These are phyloP conservation scores for Catagonus wagneri DNA, from an alignment of 2,113 vertebrate genomes.

Conservation along the genomic window DNA sequence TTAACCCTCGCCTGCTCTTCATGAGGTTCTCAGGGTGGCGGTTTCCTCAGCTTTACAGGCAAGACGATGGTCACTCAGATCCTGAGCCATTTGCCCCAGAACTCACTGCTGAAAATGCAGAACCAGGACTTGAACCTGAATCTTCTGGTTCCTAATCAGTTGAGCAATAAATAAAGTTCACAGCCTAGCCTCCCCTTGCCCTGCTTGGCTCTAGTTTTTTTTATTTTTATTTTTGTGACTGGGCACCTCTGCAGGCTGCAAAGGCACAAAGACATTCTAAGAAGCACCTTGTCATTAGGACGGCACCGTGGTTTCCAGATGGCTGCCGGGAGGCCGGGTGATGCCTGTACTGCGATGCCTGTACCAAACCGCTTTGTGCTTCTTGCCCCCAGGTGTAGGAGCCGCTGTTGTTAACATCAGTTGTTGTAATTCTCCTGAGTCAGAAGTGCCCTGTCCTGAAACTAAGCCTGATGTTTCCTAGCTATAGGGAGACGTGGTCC, in stretches of 20 bases:
- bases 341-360: not conserved
- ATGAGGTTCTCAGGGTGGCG: not conserved
- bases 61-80: conserved; percentile 20
- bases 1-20: not conserved
- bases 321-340: not conserved
- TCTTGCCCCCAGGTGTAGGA: not conserved
- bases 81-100: conserved; percentile 28
- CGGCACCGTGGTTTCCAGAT: conserved; percentile 6
- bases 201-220: not conserved
- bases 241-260: not conserved
- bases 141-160: not conserved
- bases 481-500: not conserved
- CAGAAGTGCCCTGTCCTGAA: conserved; percentile 10
- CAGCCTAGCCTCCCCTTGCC: not conserved
- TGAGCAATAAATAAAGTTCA: conserved; percentile 6
- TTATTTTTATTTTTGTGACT: not conserved
- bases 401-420: conserved; percentile 12
- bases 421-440: conserved; percentile 24
- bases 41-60: conserved; percentile 50
- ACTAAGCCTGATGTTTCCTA: conserved; percentile 13
- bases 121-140: not conserved
- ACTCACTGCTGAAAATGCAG: conserved; percentile 46
- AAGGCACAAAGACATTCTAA: conserved; percentile 19
- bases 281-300: not conserved
- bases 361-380: not conserved